A percentile compares a stretch with the other conserved stretches of the same genome.
phyloP scores from a whole-genome alignment of 2,113 vertebrate genomes.

The Lasiurus borealis region DNA sequence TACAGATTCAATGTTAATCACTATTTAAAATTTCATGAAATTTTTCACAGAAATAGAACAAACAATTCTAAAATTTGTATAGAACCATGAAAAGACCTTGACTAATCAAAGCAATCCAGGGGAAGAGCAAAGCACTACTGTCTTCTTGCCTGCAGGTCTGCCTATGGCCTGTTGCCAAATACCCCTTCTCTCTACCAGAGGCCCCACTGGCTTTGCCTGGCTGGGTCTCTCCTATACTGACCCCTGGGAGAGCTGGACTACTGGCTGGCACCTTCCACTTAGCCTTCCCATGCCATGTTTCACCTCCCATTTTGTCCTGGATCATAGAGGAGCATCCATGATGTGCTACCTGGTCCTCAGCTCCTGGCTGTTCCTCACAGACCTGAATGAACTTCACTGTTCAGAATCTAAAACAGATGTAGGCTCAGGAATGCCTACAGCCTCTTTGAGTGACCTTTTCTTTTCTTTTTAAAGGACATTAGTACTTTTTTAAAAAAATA shows the following conservation, averaged over 20 bases:
- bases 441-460: conserved; percentile 61
- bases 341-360: not conserved
- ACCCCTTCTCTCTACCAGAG: not conserved
- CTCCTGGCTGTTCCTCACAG: not conserved
- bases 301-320: not conserved
- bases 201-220: not conserved
- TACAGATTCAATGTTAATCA: not conserved
- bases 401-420: not conserved
- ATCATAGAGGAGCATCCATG: not conserved
- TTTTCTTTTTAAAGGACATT: not conserved
- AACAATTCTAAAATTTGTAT: not conserved
- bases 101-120: not conserved
- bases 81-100: not conserved
- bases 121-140: not conserved
- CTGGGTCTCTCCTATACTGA: not conserved
- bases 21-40: not conserved
- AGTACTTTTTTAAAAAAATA: too few species aligned
- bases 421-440: not conserved
- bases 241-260: not conserved
- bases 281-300: not conserved
- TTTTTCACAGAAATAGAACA: not conserved
- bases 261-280: not conserved
- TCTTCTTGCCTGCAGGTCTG: not conserved
- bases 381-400: not conserved
- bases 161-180: not conserved